Evolutionary conservation across 92 coral and sea anemone genomes (phyloP).

Genomic region (Zoanthus sociatus): DNA sequence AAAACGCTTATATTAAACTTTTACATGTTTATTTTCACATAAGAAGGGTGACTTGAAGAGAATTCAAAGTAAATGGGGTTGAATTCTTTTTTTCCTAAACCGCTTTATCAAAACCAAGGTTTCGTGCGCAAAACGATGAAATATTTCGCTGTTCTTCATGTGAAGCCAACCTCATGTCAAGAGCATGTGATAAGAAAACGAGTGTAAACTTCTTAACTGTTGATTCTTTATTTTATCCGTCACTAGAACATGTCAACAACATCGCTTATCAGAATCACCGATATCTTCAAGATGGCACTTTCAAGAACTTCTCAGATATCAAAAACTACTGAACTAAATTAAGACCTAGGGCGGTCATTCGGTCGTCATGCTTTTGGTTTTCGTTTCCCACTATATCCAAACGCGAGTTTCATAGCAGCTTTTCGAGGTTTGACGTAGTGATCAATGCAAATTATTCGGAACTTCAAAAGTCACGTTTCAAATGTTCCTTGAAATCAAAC

Average conservation of each 20-base stretch:
- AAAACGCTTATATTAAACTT: not conserved
- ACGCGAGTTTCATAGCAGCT: no score
- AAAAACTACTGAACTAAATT: not conserved
- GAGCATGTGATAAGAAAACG: constrained; percentile 40
- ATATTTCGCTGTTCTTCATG: constrained; percentile 12
- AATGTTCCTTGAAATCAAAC: no score
- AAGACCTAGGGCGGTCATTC: not conserved
- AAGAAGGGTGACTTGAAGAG: not conserved
- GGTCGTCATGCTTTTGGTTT: not conserved
- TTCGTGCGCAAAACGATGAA: constrained; percentile 26
- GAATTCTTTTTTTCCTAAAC: not conserved
- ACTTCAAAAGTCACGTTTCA: no score
- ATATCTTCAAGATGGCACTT: constrained; percentile 42
- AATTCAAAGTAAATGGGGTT: not conserved
- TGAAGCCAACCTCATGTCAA: constrained; percentile 36
- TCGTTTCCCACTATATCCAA: no score
- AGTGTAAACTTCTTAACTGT: constrained; percentile 30
- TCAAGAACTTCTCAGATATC: constrained; percentile 27
- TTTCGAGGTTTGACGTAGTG: no score
- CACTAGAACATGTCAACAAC: constrained; percentile 41
- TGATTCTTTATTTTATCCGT: constrained; percentile 40
- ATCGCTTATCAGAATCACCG: constrained; percentile 25
- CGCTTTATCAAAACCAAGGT: not conserved
- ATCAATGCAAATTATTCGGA: no score
- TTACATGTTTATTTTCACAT: constrained; percentile 2